A percentile compares a stretch with the other conserved stretches of the same genome.
phyloP scores from a whole-genome alignment of 2,888 invertebrate species.

The Odontothrips loti region DNA sequence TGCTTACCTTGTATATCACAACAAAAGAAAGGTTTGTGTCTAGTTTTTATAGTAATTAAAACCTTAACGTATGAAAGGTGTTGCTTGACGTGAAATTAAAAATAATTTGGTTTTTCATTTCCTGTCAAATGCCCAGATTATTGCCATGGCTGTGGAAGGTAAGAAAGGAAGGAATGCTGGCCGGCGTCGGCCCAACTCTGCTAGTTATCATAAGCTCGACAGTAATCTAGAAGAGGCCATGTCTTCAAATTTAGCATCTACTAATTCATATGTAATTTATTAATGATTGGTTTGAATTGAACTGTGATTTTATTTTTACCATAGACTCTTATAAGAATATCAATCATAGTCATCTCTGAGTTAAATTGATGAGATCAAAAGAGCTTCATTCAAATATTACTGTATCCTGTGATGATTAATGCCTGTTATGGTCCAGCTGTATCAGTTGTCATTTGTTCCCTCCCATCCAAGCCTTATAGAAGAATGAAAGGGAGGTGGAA shows the following conservation, averaged over 20 bases:
- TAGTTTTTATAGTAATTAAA: not conserved
- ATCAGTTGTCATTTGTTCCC: not conserved
- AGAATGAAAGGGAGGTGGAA: no score
- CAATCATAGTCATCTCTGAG: not conserved
- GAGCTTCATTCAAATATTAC: not conserved
- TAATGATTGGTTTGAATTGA: constrained; percentile 42
- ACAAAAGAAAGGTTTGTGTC: constrained; percentile 58
- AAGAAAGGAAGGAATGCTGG: constrained; percentile 40
- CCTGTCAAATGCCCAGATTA: constrained; percentile 48
- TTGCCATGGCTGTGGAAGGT: constrained; percentile 62
- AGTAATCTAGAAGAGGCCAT: constrained; percentile 65
- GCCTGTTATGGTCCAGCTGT: not conserved
- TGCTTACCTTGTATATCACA: constrained; percentile 58
- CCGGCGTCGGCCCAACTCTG: constrained; percentile 56
- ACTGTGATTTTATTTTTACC: constrained; percentile 39
- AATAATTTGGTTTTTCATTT: not conserved
- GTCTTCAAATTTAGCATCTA: constrained; percentile 55
- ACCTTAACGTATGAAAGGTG: not conserved
- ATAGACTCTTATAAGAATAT: constrained; percentile 36
- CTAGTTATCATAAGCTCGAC: constrained; percentile 62
- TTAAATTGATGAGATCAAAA: not conserved
- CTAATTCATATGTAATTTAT: constrained; percentile 50
- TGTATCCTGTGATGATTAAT: not conserved
- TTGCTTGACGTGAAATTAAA: not conserved
- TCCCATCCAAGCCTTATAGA: not conserved